Evolutionary conservation across 2,797 vertebrate species (phyloP), one percentile per base, ranked within the genome.

Genomic region (Chaenodraco wilsoni): DNA sequence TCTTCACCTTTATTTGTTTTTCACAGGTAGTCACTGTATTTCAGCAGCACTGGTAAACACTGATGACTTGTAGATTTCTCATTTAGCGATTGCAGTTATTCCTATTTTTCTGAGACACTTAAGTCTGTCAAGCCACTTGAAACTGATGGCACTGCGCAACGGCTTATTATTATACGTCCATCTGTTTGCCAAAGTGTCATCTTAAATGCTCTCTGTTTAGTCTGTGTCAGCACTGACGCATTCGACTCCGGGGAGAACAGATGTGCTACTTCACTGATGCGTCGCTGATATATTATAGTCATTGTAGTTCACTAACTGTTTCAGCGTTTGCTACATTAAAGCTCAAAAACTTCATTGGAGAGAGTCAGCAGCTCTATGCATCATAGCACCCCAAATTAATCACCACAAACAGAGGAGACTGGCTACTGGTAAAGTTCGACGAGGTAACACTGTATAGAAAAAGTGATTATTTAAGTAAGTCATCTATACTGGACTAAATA

Each of bases 151-250:
- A 23, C 75, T 10, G 61, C 63, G 5, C 71, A 51, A 55, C 48
- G 14, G 64, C 82, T 17, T 78, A 88, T 87, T 72, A 78, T 74
- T 82, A 81, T 40, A 23, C 64, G 62, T 80, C 82, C 83, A 88
- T 88, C 85, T 88, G 86, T 83, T 83, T 79, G 45, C 48, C 1
- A 45, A 55, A 67, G 37, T 17, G 9, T 72, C 75, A 48, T 79
- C 62, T 41, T 19, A 62, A 75, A 65, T 1, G 50, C 55, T 65
- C 60, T 55, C 19, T 17, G 3, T 50, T 79, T 65, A 9, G 64
- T 64, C 58, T 62, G 65, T 65, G 84, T 76, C 79, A 56, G 78
- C 79, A 57, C 49, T 19, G 14, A 49, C 12, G 48, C 69, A 46
- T 59, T 46, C 67, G 41, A 72, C 75, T 74, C 70, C 19, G 4